Evolutionary conservation across 2,113 vertebrate species (phyloP), one percentile per base, ranked within the genome.

Genomic region (Cranoglanis bouderius): DNA sequence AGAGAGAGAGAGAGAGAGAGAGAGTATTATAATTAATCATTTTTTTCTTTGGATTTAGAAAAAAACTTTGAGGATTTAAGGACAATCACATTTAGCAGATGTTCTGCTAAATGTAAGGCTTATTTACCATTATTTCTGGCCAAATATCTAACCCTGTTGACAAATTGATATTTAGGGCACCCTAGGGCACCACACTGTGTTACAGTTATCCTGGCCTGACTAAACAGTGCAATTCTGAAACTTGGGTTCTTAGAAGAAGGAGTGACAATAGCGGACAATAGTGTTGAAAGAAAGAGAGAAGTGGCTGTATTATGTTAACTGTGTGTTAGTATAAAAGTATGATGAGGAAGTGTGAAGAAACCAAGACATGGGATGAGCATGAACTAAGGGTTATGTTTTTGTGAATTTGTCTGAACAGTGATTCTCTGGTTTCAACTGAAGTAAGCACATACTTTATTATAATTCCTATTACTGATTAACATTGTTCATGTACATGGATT

Each of bases 281-380:
- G 18, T 4, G 3, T 32, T 70, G 51, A 57, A 24, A 83, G 26
- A 70, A 88, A 86, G 29, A 83, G 77, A 77, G 86, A 90, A 88
- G 89, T 83, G 87, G 72, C 19, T 43, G 82, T n/a, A 43, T 21
- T 43, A 38, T 49, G 78, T 35, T 81, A 21, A 82, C 83, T 51
- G 16, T 21, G 61, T 84, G 51, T 14, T 82, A 2, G 0, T 46
- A 51, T n/a, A 38, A n/a, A 74, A 63, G 21, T 38, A 53, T 83
- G 14, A 86, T 70, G 84, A 84, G 85, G 87, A 88, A 90, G 80
- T 88, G n/a, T 74, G 29, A 59, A 40, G 32, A 38, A 59, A 67
- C 26, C n/a, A 63, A 61, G 29, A 63, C 9, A 12, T 65, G 19
- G 8, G 16, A 40, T 81, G n/a, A 70, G 7, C 8, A 9, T 43